Conservation (phyloP, 2,888 invertebrate genomes). For the Kryphioiulus occultus region DNA sequence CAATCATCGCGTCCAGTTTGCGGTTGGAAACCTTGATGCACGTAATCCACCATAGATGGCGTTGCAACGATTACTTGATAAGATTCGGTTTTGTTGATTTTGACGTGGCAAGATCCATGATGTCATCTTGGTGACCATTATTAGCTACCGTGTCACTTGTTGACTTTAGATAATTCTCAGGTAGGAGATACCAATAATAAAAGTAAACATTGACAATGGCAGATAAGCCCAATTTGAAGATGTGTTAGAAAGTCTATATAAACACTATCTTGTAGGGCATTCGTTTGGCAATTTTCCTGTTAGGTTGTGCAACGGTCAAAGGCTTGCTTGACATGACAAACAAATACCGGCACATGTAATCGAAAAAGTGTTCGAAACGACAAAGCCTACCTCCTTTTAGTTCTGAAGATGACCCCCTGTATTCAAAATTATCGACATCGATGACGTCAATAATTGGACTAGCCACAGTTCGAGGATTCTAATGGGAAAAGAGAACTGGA, state of each 20-base stretch:
- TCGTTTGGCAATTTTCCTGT: too few species aligned
- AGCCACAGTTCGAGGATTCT: conserved; percentile 59
- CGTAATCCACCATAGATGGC: too few species aligned
- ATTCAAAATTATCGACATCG: conserved; percentile 63
- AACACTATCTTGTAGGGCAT: too few species aligned
- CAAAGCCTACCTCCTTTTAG: conserved; percentile 63
- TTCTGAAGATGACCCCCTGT: conserved; percentile 60
- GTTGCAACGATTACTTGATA: too few species aligned
- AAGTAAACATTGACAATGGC: background rate
- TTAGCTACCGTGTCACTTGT: background rate
- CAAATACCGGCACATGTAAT: too few species aligned
- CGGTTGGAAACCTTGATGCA: too few species aligned
- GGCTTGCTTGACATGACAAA: background rate
- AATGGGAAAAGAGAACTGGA: conserved; percentile 48
- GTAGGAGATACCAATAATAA: background rate
- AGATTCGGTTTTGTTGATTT: too few species aligned
- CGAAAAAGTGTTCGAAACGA: too few species aligned
- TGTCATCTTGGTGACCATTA: background rate
- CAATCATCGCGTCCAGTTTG: too few species aligned
- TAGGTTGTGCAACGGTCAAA: background rate
- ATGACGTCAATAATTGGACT: conserved; percentile 66
- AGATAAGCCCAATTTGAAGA: background rate
- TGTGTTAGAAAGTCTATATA: background rate
- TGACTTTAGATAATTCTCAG: background rate
- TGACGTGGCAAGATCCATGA: background rate